phyloP scores from a whole-genome alignment of 2,113 vertebrate species.

The Falcunculus frontatus region DNA sequence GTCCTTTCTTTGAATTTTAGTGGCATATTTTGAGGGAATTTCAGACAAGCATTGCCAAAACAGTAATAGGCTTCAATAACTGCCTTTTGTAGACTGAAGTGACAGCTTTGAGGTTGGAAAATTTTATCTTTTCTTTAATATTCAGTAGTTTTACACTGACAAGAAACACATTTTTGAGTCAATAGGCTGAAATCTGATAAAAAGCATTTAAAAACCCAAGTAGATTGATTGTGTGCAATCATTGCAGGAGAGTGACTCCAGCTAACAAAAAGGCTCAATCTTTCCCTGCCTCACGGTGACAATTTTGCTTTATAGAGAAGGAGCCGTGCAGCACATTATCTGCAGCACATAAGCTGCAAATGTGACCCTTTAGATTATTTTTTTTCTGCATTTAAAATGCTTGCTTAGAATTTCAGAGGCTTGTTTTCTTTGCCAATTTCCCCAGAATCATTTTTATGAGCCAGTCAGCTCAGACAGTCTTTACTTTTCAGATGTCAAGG shows the following conservation, averaged over 20 bases:
- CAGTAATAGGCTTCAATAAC: conserved; percentile 13
- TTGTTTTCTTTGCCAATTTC: conserved; percentile 33
- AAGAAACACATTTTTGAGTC: conserved; percentile 26
- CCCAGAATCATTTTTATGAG: background rate
- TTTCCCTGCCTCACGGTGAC: background rate
- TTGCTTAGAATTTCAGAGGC: conserved; percentile 34
- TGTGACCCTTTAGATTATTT: background rate
- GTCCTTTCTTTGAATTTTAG: background rate
- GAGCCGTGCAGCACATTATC: background rate
- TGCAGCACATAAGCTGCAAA: conserved; percentile 24
- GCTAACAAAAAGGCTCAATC: background rate
- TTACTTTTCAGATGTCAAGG: conserved; percentile 28
- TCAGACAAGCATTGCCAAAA: conserved; percentile 17
- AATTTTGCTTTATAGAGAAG: background rate
- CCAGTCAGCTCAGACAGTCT: background rate
- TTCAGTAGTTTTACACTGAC: background rate
- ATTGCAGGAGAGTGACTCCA: background rate
- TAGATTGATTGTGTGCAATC: background rate
- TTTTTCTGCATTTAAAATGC: conserved; percentile 11
- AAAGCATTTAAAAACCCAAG: conserved; percentile 32
- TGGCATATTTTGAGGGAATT: conserved; percentile 18
- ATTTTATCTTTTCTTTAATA: conserved; percentile 18
- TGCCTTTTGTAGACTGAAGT: conserved; percentile 10
- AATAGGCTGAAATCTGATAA: conserved; percentile 44
- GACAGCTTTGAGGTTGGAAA: conserved; percentile 12